Conservation (phyloP, 1,140 invertebrate species). For the Magallana gigas region DNA sequence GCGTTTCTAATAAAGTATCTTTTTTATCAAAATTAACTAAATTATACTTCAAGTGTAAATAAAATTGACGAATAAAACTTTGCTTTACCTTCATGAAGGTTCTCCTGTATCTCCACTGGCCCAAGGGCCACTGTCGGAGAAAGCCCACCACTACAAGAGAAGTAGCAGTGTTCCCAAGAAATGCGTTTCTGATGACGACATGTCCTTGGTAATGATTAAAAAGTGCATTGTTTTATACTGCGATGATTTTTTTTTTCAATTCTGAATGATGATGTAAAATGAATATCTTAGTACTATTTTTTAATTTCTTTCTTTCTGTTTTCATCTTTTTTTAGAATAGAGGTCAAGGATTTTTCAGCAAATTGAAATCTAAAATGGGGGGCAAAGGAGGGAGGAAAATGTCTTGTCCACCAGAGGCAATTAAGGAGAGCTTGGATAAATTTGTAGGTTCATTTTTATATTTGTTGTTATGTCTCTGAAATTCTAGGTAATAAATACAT, state of each 20-base stretch:
- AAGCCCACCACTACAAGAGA: not conserved
- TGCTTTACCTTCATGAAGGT: not conserved
- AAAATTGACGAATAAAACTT: too few relatives aligned
- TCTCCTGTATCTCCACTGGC: not conserved
- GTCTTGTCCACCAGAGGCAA: constrained; percentile 6
- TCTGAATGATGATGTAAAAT: too few relatives aligned
- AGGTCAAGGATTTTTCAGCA: not conserved
- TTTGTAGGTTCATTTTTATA: not conserved
- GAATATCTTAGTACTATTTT: too few relatives aligned
- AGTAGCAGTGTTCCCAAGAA: not conserved
- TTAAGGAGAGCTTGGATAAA: not conserved
- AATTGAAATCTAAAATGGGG: constrained; percentile 10
- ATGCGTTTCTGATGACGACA: not conserved
- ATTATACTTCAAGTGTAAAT: too few relatives aligned
- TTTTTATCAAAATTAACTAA: too few relatives aligned
- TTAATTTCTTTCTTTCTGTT: too few relatives aligned
- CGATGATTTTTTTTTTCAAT: too few relatives aligned
- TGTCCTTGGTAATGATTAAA: not conserved
- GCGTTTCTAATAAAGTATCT: too few relatives aligned
- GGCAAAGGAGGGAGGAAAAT: not conserved
- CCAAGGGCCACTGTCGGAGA: not conserved
- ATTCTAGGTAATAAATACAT: too few relatives aligned
- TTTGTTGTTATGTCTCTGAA: too few relatives aligned
- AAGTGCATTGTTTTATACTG: too few relatives aligned
- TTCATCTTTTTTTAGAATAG: too few relatives aligned